Base-by-base conservation (phyloP, 2,797 vertebrate genomes). In the Megalops cyprinoides region DNA sequence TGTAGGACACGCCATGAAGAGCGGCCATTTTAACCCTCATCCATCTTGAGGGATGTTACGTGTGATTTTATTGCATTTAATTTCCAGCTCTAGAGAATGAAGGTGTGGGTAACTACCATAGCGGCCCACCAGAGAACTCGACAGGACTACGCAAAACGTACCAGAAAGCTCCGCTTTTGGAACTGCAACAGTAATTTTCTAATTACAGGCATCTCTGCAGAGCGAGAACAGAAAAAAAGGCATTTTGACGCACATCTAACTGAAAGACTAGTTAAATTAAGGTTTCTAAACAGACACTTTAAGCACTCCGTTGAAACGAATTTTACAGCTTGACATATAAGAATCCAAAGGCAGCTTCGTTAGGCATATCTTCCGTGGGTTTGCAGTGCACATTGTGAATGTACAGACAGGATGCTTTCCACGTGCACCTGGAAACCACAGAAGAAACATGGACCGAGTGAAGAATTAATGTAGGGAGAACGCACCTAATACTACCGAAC, bases 1-100 rank as follows among this genome's bases (percentile, higher is more conserved):
- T 90, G 83, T 77, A 86, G 79, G 81, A 83, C 80, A 74, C 74
- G 81, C 84, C 84, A 49, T 84, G 80, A 85, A 90, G 87, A 87
- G 88, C 90, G 87, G 90, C 89, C 90, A 93, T 93, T 92, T 93
- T 91, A 91, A 89, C 86, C 88, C 90, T 81, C 81, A 82, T 75
- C 78, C 81, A 82, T 85, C 74, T 80, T 84, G 46, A 77, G 69
- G 53, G n/a, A n/a, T n/a, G 71, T 78, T 31, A 81, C 81, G 77
- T 86, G 77, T 51, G 53, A 78, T 81, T 83, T 56, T 81, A 77
- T 83, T 77, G 51, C 42, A 79, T 39, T 77, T 79, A 82, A 80
- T 80, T 79, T 49, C 77, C 51, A 74, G 60, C 76, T 71, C 28
- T 67, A 62, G 76, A 84, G 71, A 79, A 77, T 0, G 48, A 77